Evolutionary conservation across 2,888 invertebrate genomes (phyloP), one percentile per base, ranked within the genome.

Genomic region (Linyphia triangularis): DNA sequence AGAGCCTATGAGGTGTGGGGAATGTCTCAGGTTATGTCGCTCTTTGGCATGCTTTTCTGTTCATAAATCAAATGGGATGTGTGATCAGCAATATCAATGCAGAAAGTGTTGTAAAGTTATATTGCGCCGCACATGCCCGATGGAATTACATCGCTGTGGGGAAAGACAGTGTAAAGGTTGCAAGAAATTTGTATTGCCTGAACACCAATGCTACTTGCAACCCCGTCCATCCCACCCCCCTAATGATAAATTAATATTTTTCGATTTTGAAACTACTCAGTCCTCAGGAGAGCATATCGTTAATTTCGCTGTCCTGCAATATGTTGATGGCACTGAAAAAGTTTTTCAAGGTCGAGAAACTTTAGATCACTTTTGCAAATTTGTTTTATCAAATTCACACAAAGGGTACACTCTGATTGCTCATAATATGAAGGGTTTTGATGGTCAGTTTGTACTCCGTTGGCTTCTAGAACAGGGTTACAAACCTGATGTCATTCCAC

Each of bases 361-460:
- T 0, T 67, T 16, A 10, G 1, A 33, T 3, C 22, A 69, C 0
- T 85, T 85, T 26, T 85, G 69, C 19, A 0, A 22, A 0, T 77
- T 26, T 77, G 10, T 77, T 67, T 57, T 22, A 26, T 0, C 67
- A n/a, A 0, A 0, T 16, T 10, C 69, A 69, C 43, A 85, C n/a
- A 85, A 22, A 69, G 77, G n/a, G 0, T 77, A 40, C 59, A 69
- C 67, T 10, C 67, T 59, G 3, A 59, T 85, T 22, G 77, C 59
- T 0, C 40, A 85, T 13, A 77, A 61, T 24, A 85, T 85, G 59
- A 77, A 69, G 7, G 67, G 77, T 19, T 83, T 83, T 24, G 75
- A 84, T 16, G 84, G 84, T 0, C 84, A 84, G 37, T 84, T 84
- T 24, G 24, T 73, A n/a, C n/a, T n/a, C n/a, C n/a, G 28, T 0